phyloP scores from a whole-genome alignment of 2,797 vertebrate genomes.

The Sebastes minor region DNA sequence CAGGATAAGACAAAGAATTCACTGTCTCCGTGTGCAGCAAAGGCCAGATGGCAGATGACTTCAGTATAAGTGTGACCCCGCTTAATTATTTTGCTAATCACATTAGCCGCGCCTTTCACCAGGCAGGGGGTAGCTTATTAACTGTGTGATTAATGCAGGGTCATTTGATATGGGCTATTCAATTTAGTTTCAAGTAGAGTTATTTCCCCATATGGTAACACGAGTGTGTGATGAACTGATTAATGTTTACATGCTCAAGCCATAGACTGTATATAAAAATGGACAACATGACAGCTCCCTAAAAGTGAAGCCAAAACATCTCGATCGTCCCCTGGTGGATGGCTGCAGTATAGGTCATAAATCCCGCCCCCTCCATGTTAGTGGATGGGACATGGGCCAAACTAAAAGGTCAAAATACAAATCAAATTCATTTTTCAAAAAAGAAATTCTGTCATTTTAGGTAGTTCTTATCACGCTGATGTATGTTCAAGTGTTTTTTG shows the following conservation, averaged over 20 bases:
- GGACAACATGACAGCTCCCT: too few relatives aligned
- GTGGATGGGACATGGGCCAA: too few relatives aligned
- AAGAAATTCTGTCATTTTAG: too few relatives aligned
- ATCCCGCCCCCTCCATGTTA: too few relatives aligned
- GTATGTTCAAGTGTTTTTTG: too few relatives aligned
- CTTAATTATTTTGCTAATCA: conserved; percentile 44
- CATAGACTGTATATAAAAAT: too few relatives aligned
- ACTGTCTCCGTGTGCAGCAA: conserved; percentile 13
- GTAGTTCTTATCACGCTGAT: too few relatives aligned
- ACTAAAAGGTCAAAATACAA: rapidly evolving
- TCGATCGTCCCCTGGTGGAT: rapidly evolving
- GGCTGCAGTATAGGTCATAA: too few relatives aligned
- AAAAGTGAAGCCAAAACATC: too few relatives aligned
- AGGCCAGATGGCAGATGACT: not conserved
- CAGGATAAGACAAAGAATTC: conserved; percentile 24
- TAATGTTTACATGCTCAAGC: not conserved
- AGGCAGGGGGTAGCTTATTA: conserved; percentile 25
- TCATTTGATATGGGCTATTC: conserved; percentile 13
- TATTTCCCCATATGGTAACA: conserved; percentile 8
- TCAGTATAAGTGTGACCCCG: not conserved
- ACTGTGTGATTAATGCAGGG: conserved; percentile 31
- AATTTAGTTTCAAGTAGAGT: not conserved
- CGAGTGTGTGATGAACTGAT: not conserved
- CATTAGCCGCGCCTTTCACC: conserved; percentile 21
- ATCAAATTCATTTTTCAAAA: rapidly evolving